Percentiles rank a stretch among this genome's conserved stretches.
These are phyloP conservation scores for Drosophila bipectinata DNA, from an alignment of 1,140 invertebrate genomes.

Conservation along the genomic window DNA sequence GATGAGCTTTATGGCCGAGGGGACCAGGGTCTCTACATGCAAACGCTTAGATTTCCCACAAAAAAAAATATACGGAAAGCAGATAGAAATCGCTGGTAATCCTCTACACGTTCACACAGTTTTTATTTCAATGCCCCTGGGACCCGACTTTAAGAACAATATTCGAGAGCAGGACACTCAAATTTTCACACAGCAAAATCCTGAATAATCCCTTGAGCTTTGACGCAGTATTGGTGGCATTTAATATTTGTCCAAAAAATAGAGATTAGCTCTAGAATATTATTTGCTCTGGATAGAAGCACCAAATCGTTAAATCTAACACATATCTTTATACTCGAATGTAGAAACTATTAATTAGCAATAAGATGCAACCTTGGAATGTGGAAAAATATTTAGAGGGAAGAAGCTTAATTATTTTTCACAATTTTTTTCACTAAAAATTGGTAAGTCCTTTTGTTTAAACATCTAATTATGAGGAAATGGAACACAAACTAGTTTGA, in stretches of 20 bases:
- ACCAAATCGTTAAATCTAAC: constrained; percentile 8
- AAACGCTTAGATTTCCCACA: constrained; percentile 32
- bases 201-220: constrained; percentile 37
- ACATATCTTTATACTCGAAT: constrained; percentile 5
- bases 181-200: constrained; percentile 36
- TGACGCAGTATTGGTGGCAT: constrained; percentile 11
- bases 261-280: constrained; percentile 12
- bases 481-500: neutral
- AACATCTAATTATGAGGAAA: neutral
- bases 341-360: constrained; percentile 10
- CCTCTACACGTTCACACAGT: constrained; percentile 40
- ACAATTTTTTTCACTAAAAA: neutral
- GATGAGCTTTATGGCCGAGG: constrained; percentile 26
- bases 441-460: neutral
- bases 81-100: constrained; percentile 35
- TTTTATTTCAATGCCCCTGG: constrained; percentile 35
- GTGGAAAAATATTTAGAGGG: neutral
- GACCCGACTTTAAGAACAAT: constrained; percentile 31
- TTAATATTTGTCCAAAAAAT: constrained; percentile 8
- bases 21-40: constrained; percentile 17
- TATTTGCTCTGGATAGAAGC: neutral
- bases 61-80: constrained; percentile 22
- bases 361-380: neutral
- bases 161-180: constrained; percentile 22
- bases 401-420: neutral